A percentile compares a stretch with the other conserved stretches of the same genome.
Conservation (phyloP, 2,888 invertebrate species). For the Hirtodrosophila duncani region DNA sequence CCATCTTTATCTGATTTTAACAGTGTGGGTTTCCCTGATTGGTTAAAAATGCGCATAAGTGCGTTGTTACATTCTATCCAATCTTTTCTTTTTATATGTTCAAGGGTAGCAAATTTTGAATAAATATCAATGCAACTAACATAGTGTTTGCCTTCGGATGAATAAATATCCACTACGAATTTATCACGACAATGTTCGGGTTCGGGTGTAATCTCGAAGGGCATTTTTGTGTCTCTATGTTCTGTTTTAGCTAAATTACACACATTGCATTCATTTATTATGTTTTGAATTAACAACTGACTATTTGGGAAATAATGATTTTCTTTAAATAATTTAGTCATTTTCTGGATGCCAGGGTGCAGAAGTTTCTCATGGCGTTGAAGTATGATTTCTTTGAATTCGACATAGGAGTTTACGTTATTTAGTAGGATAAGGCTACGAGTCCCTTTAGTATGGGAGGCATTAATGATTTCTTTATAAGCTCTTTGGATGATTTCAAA, state of each 20-base stretch:
- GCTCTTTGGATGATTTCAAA: neutral
- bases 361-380: constrained; percentile 6
- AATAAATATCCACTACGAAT: constrained; percentile 6
- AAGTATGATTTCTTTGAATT: constrained; percentile 7
- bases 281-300: constrained; percentile 8
- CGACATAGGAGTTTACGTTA: neutral
- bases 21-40: neutral
- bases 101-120: constrained; percentile 2
- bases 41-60: constrained; percentile 4
- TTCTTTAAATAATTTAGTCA: constrained; percentile 5
- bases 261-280: constrained; percentile 7
- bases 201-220: constrained; percentile 1
- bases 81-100: constrained; percentile 3
- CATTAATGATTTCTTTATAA: neutral
- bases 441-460: neutral
- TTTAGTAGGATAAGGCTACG: constrained; percentile 3
- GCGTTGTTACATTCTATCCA: constrained; percentile 3
- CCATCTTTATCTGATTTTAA: neutral
- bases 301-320: constrained; percentile 7
- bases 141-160: constrained; percentile 5
- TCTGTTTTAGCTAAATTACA: constrained; percentile 1
- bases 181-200: constrained; percentile 6
- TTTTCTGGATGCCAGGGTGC: constrained; percentile 13
- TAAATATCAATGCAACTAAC: constrained; percentile 10
- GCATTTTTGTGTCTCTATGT: constrained; percentile 4